These are phyloP conservation scores for Arion vulgaris DNA, from an alignment of 1,140 invertebrate genomes.

Conservation along the genomic window DNA sequence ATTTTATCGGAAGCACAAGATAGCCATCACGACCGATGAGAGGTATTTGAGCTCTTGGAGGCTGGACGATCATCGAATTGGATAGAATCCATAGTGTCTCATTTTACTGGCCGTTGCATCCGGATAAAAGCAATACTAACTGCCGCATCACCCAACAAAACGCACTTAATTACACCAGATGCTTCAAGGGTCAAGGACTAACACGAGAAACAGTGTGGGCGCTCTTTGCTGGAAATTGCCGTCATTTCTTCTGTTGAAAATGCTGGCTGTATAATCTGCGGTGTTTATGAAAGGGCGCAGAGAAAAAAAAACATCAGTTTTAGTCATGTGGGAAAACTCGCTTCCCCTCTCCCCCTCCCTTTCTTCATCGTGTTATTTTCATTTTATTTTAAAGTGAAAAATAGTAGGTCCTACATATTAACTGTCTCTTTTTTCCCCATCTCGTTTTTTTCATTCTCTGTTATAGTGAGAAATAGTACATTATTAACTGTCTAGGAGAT, in stretches of 20 bases:
- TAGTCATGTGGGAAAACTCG: no score
- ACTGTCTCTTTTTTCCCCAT: no score
- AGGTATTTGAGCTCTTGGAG: background rate
- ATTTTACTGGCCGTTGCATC: background rate
- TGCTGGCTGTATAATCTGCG: background rate
- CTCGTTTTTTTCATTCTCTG: no score
- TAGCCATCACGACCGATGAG: slow-evolving; percentile 7
- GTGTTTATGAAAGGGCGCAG: background rate
- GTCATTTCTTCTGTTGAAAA: background rate
- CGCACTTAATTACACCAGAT: slow-evolving; percentile 12
- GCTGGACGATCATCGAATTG: background rate
- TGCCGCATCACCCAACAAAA: background rate
- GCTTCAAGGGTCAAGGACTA: slow-evolving; percentile 1
- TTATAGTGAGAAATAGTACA: no score
- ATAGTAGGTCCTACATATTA: no score
- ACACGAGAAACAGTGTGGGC: background rate
- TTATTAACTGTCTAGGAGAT: no score
- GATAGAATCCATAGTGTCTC: background rate
- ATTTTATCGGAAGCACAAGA: background rate
- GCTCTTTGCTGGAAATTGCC: background rate
- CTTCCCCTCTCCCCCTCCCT: no score
- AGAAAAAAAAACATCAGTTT: no score
- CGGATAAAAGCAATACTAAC: background rate
- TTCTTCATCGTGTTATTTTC: no score
- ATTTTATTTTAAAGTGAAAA: no score